A percentile compares a stretch with the other conserved stretches of the same genome.
Conservation (phyloP, 2,888 invertebrate genomes). For the Emmelina monodactyla region DNA sequence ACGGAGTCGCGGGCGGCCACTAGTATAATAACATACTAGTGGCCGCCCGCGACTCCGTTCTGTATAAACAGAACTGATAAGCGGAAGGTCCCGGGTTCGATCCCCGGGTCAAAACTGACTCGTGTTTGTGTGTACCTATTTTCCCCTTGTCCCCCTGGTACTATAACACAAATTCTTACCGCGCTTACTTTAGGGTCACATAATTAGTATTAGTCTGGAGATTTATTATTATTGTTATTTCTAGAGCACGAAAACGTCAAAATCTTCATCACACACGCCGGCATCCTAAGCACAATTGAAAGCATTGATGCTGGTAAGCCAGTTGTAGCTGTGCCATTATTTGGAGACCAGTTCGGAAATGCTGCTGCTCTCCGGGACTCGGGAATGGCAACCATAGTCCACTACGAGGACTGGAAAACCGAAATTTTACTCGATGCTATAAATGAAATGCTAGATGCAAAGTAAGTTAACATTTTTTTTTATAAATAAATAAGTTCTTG, state of each 20-base stretch:
- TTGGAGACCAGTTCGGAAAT: conserved; percentile 75
- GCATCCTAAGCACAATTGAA: conserved; percentile 73
- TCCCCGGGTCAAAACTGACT: too few species aligned
- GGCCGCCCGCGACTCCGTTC: too few species aligned
- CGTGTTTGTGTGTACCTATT: too few species aligned
- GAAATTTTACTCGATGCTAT: conserved; percentile 62
- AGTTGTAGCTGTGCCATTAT: conserved; percentile 72
- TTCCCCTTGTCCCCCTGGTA: too few species aligned
- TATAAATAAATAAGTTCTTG: neutral
- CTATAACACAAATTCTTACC: too few species aligned
- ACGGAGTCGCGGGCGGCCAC: too few species aligned
- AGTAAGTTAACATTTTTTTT: conserved; percentile 45
- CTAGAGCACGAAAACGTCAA: conserved; percentile 74
- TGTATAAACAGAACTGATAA: too few species aligned
- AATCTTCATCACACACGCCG: conserved; percentile 73
- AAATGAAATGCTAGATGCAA: conserved; percentile 60
- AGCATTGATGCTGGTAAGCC: conserved; percentile 73
- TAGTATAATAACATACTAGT: too few species aligned
- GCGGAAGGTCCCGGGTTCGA: too few species aligned
- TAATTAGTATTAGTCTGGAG: too few species aligned
- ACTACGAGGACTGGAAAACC: conserved; percentile 65
- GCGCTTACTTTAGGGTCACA: too few species aligned
- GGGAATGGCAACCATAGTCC: conserved; percentile 65
- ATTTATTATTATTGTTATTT: too few species aligned
- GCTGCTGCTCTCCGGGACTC: conserved; percentile 67